Evolutionary conservation across 2,797 vertebrate species (phyloP).

Genomic region (Muraenolepis orangiensis): DNA sequence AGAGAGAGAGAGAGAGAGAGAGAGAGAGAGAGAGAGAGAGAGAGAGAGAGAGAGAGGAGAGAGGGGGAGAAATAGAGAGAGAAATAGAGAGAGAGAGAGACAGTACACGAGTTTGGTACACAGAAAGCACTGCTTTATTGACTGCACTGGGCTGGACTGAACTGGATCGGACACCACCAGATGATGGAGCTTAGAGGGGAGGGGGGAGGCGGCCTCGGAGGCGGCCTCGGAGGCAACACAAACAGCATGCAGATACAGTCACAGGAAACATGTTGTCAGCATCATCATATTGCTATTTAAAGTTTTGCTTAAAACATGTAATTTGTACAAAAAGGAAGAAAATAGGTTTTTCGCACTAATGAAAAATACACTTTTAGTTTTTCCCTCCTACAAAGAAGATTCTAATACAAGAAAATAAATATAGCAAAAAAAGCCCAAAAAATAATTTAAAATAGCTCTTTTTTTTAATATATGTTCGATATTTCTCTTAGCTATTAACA

Average conservation of each 20-base stretch:
- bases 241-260: constrained; percentile 95
- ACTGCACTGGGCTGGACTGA: constrained; percentile 87
- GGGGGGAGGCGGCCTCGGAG: constrained; percentile 73
- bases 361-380: constrained; percentile 97
- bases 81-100: constrained; percentile 32
- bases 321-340: constrained; percentile 98
- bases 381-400: constrained; percentile 98
- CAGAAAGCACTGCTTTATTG: constrained; percentile 99
- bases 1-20: no score
- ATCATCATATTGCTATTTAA: constrained; percentile 98
- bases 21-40: no score
- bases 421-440: constrained; percentile 98
- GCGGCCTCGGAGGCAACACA: constrained; percentile 92
- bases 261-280: constrained; percentile 82
- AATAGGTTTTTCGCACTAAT: constrained; percentile 99
- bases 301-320: constrained; percentile 88
- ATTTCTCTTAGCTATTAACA: constrained; percentile 99
- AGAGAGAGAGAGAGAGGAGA: no score
- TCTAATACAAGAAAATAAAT: constrained; percentile 99
- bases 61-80: no score
- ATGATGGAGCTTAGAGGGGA: constrained; percentile 72
- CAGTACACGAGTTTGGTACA: constrained; percentile 63
- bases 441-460: constrained; percentile 99
- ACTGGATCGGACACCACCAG: constrained; percentile 80
- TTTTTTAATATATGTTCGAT: constrained; percentile 98